Evolutionary conservation across 1,140 invertebrate species (phyloP).

Genomic region (Drosophila burlai): DNA sequence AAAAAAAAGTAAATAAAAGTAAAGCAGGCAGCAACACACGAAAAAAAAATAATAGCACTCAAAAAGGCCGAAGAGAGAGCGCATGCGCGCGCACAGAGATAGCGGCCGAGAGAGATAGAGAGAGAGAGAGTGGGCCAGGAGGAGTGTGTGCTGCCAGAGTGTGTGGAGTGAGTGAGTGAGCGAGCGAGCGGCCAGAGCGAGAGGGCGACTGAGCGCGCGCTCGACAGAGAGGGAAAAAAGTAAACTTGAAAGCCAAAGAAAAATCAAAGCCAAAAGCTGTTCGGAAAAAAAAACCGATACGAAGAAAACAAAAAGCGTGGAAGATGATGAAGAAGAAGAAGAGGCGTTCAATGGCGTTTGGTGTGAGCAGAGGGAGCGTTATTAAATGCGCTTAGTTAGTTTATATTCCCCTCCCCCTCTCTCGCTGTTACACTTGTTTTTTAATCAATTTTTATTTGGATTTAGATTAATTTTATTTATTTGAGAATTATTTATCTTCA

Average conservation of each 20-base stretch:
- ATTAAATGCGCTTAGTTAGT: constrained; percentile 50
- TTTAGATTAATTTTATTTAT: neutral
- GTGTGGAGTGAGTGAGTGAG: constrained; percentile 23
- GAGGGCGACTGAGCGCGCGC: constrained; percentile 21
- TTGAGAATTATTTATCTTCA: neutral
- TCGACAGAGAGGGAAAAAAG: constrained; percentile 34
- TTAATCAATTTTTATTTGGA: neutral
- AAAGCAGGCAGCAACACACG: constrained; percentile 24
- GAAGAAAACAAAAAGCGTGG: constrained; percentile 40
- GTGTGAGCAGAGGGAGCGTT: constrained; percentile 61
- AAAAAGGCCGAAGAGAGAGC: constrained; percentile 51
- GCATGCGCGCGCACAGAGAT: constrained; percentile 40
- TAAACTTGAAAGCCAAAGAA: constrained; percentile 76
- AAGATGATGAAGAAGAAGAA: constrained; percentile 35
- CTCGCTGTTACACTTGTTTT: neutral
- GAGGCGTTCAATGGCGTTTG: constrained; percentile 78
- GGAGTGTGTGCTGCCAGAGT: neutral
- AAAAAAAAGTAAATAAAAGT: constrained; percentile 41
- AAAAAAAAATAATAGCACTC: constrained; percentile 47
- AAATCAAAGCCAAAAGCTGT: constrained; percentile 80
- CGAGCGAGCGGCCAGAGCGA: constrained; percentile 21
- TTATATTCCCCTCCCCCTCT: constrained; percentile 39
- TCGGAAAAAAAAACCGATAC: constrained; percentile 53
- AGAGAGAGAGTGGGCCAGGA: constrained; percentile 57
- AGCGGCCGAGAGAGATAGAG: constrained; percentile 3